phyloP scores from a whole-genome alignment of 2,113 vertebrate genomes.

The Bos indicus region DNA sequence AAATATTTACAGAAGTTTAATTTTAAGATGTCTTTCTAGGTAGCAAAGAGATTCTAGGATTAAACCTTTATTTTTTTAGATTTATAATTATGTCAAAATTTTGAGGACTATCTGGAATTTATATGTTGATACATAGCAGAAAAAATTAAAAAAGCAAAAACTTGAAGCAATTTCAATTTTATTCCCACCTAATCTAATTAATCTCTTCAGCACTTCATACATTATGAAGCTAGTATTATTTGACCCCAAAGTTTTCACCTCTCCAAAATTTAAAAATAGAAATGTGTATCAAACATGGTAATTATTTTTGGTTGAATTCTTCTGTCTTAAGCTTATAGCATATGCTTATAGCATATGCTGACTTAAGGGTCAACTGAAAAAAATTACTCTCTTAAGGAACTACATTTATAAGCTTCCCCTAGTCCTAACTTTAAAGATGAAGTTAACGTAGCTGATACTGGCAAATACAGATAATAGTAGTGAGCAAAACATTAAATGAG shows the following conservation, averaged over 20 bases:
- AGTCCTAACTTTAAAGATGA: background rate
- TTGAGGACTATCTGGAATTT: background rate
- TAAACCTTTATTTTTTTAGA: background rate
- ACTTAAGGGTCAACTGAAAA: background rate
- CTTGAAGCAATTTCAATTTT: conserved; percentile 20
- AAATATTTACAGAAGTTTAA: background rate
- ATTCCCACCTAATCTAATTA: background rate
- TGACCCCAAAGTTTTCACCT: background rate
- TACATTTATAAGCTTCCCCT: background rate
- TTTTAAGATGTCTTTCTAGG: background rate
- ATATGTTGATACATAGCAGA: background rate
- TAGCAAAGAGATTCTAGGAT: background rate
- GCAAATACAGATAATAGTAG: background rate
- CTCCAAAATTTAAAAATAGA: background rate
- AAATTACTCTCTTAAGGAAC: background rate
- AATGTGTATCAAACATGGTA: background rate
- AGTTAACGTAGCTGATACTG: background rate
- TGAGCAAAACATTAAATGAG: background rate
- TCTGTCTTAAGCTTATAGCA: background rate
- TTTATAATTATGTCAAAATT: background rate
- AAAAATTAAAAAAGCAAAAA: background rate
- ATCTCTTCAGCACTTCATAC: background rate
- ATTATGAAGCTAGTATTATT: background rate
- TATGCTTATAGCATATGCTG: background rate
- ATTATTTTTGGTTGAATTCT: background rate